Evolutionary conservation across 2,888 invertebrate genomes (phyloP), one percentile per base, ranked within the genome.

Genomic region (Pseudanteris insignis): DNA sequence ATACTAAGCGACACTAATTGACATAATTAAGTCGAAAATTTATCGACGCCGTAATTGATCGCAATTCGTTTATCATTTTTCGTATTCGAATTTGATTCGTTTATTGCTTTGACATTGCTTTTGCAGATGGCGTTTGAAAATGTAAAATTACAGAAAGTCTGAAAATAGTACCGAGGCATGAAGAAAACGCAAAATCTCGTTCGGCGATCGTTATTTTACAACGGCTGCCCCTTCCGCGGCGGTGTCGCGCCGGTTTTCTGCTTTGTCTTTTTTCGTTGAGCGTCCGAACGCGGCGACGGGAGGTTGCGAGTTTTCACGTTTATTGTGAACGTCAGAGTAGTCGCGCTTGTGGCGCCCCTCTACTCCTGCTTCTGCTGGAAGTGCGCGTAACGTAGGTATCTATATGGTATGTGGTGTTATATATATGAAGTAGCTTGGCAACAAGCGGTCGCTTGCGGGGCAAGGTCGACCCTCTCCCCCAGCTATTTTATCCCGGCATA

Each of bases 361-460:
- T 7, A 7, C 4, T 3, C 21, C 21, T 7, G 54, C 21, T 34
- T 18, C 15, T 28, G 28, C 34, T 47, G 40, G 50, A 50, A 33
- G 28, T 59, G 34, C 51, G 38, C 47, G 54, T 47, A 55, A 40
- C 40, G 59, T 12, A 41, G 25, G 29, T 63, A 50, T 41, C 53
- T 51, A 59, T 47, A 40, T 64, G 40, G 62, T 58, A 60, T 37
- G 43, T 37, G 34, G 28, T 36, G 47, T 69, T 74, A 74, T 75
- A 74, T 71, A 74, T 73, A 74, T 69, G 65, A 64, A 67, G 74
- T 77, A 77, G 74, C 77, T 76, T 77, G 76, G 76, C 75, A 77
- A 77, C 76, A 76, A 75, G 74, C 76, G 69, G 67, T 66, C 71
- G 71, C 71, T 74, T 74, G 70, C 76, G 73, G 76, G 77, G 74